phyloP scores from a whole-genome alignment of 2,113 vertebrate species.

The Alouatta palliata region DNA sequence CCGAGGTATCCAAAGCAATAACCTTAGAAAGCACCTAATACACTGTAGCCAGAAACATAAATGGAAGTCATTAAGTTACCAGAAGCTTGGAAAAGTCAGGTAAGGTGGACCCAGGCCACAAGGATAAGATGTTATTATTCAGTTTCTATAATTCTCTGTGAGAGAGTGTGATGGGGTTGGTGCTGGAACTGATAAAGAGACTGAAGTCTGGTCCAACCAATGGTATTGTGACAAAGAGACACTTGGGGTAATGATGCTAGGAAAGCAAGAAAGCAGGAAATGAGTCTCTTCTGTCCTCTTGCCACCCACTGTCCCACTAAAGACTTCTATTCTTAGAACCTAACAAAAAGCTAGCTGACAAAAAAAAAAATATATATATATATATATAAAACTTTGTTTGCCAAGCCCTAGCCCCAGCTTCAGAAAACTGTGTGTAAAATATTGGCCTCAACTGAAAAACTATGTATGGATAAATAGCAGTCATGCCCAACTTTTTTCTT shows the following conservation, averaged over 20 bases:
- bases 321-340: background rate
- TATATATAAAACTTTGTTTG: background rate
- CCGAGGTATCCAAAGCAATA: background rate
- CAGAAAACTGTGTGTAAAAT: background rate
- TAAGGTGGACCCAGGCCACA: background rate
- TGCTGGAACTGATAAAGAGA: background rate
- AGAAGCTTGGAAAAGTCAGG: background rate
- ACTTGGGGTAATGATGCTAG: background rate
- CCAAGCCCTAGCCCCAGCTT: background rate
- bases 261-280: background rate
- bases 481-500: background rate
- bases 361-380: no score
- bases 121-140: background rate
- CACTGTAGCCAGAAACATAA: background rate
- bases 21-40: background rate
- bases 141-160: rapidly evolving
- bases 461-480: background rate
- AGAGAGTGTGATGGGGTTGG: background rate
- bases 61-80: background rate
- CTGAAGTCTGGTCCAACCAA: background rate
- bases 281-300: background rate
- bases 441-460: background rate
- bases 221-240: background rate
- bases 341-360: background rate
- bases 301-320: background rate